A percentile compares a stretch with the other conserved stretches of the same genome.
Evolutionary conservation across 2,113 vertebrate genomes (phyloP).

Genomic region (Pseudois nayaur): DNA sequence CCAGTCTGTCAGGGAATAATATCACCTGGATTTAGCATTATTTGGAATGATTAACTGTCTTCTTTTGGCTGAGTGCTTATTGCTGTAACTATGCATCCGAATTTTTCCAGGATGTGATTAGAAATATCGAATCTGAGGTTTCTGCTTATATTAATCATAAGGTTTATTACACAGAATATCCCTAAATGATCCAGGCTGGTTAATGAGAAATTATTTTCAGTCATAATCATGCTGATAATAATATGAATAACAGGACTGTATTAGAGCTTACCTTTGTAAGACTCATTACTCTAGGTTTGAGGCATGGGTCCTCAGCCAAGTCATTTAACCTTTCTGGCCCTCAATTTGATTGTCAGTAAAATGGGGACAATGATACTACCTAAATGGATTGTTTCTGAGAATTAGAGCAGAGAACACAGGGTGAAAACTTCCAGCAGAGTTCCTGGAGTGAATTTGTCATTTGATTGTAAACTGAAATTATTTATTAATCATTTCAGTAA

Average conservation of each 20-base stretch:
- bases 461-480: not conserved
- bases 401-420: not conserved
- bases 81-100: not conserved
- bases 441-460: not conserved
- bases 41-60: constrained; percentile 13
- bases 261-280: not conserved
- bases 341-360: not conserved
- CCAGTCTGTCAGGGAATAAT: not conserved
- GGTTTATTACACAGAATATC: not conserved
- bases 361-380: not conserved
- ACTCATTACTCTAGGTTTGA: not conserved
- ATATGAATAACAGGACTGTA: not conserved
- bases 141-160: constrained; percentile 28
- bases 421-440: not conserved
- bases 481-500: not conserved
- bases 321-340: not conserved
- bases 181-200: not conserved
- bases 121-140: not conserved
- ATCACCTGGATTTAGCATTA: not conserved
- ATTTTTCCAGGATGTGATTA: constrained; percentile 8
- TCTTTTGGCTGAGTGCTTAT: not conserved
- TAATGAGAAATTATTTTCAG: not conserved
- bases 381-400: not conserved
- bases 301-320: not conserved
- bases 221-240: not conserved